Base-by-base conservation (phyloP, 2,113 vertebrate species). In the Prunella himalayana region DNA sequence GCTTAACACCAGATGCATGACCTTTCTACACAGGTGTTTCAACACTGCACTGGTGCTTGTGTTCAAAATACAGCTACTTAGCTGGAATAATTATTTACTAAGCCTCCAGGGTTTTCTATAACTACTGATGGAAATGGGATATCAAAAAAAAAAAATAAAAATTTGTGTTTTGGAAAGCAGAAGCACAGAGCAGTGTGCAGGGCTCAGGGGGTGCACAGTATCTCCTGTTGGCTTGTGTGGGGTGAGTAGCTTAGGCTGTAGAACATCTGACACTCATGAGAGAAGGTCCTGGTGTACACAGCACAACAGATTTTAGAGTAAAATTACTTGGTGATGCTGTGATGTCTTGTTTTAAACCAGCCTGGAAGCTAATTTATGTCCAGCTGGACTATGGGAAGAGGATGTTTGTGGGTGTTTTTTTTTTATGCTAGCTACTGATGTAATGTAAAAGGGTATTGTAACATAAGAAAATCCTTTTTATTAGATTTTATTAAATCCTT, bases 201-300 rank as follows among this genome's bases (percentile, higher is more conserved):
- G 59, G 41, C 39, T 82, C 15, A 27, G 61, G 35, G 35, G n/a
- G 15, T n/a, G 39, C 25, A 2, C 23, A 30, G 57, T n/a, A 13
- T 66, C 30, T 33, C 35, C 79, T 79, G 35, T 41, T 70, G 63
- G 60, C 20, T 49, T 37, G n/a, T 11, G 35, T 65, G 39, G 56
- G 35, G 6, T 22, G 80, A 76, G 16, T 9, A 21, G 25, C 44
- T 82, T 41, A 50, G 70, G 70, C 51, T 63, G 9, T 45, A 25
- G 51, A 73, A 51, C 47, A 87, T 16, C 31, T 53, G 51, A 42
- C 1, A 4, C 9, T 51, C 27, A 19, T 0, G 0, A 42, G 60
- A 50, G 42, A 84, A 37, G 30, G 59, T 70, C 33, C 68, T 83
- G 59, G 9, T 57, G 21, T 51, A 45, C 23, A 27, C 28, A 53